phyloP scores from a whole-genome alignment of 2,888 invertebrate species.

The Cataglyphis rosenhaueri region DNA sequence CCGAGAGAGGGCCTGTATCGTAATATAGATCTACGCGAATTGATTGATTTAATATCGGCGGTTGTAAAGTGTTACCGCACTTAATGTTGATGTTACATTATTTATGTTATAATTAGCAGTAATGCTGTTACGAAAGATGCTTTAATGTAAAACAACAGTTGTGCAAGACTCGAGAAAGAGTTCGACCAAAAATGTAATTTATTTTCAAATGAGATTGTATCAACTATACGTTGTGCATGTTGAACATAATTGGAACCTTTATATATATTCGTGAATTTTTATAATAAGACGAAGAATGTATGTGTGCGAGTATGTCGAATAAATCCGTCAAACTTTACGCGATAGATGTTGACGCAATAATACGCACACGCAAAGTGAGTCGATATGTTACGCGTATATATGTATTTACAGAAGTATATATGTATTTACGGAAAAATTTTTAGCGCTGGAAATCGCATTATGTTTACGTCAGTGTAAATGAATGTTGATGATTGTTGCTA shows the following conservation, averaged over 20 bases:
- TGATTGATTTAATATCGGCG: conserved; percentile 61
- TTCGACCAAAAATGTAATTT: conserved; percentile 9
- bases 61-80: conserved; percentile 56
- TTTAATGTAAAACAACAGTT: conserved; percentile 7
- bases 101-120: conserved; percentile 57
- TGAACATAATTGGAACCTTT: conserved; percentile 30
- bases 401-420: conserved; percentile 67
- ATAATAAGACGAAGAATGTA: conserved; percentile 11
- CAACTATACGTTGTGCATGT: conserved; percentile 6
- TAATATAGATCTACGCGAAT: conserved; percentile 66
- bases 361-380: conserved; percentile 65
- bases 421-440: conserved; percentile 57
- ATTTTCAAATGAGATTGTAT: conserved; percentile 30
- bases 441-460: conserved; percentile 74
- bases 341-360: conserved; percentile 43
- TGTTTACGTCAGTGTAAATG: conserved; percentile 79
- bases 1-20: conserved; percentile 68
- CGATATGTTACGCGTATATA: conserved; percentile 79
- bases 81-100: conserved; percentile 52
- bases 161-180: not conserved
- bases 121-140: conserved; percentile 29
- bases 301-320: conserved; percentile 10
- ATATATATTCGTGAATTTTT: conserved; percentile 45
- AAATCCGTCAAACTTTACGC: conserved; percentile 39
- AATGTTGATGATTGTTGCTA: conserved; percentile 83